Conservation (phyloP, 2,888 invertebrate genomes). For the Meiosimyza decipiens region DNA sequence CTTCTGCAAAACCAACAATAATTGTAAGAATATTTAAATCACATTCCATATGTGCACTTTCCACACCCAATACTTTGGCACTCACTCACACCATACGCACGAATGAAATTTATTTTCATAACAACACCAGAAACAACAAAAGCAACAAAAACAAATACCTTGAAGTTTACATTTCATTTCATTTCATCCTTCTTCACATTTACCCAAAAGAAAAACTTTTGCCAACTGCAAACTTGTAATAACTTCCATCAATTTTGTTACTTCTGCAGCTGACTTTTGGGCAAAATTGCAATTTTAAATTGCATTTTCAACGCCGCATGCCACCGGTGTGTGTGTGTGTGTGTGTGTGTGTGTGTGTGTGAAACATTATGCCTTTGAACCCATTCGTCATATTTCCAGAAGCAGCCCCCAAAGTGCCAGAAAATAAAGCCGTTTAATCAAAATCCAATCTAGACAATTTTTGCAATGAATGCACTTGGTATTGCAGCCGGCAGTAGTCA, state of each 20-base stretch:
- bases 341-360: slow-evolving; percentile 1
- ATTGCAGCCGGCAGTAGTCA: not conserved
- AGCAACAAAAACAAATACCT: not conserved
- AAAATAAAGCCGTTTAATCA: slow-evolving; percentile 37
- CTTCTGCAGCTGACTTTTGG: slow-evolving; percentile 29
- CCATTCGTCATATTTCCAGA: not conserved
- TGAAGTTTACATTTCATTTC: not conserved
- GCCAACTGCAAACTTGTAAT: slow-evolving; percentile 28
- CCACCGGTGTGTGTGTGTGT: slow-evolving; percentile 20
- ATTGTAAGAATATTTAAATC: not conserved
- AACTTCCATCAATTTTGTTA: slow-evolving; percentile 34
- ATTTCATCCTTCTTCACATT: slow-evolving; percentile 13
- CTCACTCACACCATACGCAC: not conserved
- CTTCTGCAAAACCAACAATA: not conserved
- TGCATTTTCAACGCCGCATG: slow-evolving; percentile 35
- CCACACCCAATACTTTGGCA: not conserved
- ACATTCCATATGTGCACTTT: not conserved
- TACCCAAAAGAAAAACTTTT: slow-evolving; percentile 17
- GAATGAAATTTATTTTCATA: slow-evolving; percentile 23
- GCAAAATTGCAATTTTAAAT: slow-evolving; percentile 39
- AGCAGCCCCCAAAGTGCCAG: not conserved
- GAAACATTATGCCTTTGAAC: not conserved
- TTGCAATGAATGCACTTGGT: slow-evolving; percentile 27
- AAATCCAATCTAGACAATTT: slow-evolving; percentile 38
- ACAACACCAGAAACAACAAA: slow-evolving; percentile 7